phyloP scores from a whole-genome alignment of 2,888 invertebrate genomes.

The Drosophila antonietae region DNA sequence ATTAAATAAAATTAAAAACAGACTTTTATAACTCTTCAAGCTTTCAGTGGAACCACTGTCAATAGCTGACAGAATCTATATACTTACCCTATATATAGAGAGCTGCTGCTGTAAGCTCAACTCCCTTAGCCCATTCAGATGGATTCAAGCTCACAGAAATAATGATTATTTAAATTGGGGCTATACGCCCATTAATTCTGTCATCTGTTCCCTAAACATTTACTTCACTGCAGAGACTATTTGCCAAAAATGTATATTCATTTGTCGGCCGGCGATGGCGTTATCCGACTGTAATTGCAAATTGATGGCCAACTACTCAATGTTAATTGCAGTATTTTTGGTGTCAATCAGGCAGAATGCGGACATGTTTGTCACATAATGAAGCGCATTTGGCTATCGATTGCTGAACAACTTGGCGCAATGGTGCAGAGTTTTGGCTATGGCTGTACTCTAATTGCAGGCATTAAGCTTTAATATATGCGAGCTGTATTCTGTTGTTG shows the following conservation, averaged over 20 bases:
- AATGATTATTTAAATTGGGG: neutral
- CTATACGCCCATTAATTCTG: neutral
- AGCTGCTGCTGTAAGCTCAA: neutral
- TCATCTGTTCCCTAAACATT: neutral
- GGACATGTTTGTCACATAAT: conserved; percentile 25
- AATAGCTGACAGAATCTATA: no score
- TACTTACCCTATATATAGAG: neutral
- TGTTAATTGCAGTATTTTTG: conserved; percentile 40
- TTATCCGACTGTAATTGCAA: conserved; percentile 16
- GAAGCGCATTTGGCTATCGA: conserved; percentile 43
- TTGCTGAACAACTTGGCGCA: conserved; percentile 9
- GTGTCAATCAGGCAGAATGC: conserved; percentile 4
- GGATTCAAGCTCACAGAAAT: neutral
- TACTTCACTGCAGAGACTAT: neutral
- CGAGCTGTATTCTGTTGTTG: conserved; percentile 20
- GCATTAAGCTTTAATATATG: conserved; percentile 36
- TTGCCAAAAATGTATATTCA: conserved; percentile 11
- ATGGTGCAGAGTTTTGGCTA: conserved; percentile 2
- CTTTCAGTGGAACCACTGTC: no score
- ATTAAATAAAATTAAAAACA: no score
- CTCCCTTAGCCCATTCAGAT: neutral
- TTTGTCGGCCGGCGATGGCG: conserved; percentile 1
- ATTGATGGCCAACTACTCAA: conserved; percentile 41
- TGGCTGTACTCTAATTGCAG: conserved; percentile 33
- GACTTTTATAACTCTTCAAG: no score